These are phyloP conservation scores for Drosophila neocordata DNA, from an alignment of 1,140 invertebrate genomes.

Conservation along the genomic window DNA sequence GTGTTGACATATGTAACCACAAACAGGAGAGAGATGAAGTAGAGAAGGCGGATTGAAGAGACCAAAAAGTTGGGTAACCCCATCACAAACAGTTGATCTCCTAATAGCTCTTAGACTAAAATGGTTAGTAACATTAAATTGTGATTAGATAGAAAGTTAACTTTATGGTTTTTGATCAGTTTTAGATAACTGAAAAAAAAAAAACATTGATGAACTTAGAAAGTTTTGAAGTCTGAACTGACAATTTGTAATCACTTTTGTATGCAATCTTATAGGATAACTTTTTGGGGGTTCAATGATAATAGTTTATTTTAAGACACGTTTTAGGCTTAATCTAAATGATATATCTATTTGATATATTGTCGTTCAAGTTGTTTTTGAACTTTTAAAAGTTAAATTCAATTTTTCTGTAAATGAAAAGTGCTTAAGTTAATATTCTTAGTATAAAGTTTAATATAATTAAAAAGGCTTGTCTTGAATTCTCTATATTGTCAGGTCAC, in stretches of 20 bases:
- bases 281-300: not conserved
- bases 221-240: slow-evolving; percentile 8
- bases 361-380: too few relatives aligned
- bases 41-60: not conserved
- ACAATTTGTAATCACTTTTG: not conserved
- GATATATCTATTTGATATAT: too few relatives aligned
- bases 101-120: slow-evolving; percentile 17
- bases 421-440: too few relatives aligned
- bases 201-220: slow-evolving; percentile 51
- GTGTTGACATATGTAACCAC: slow-evolving; percentile 75
- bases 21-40: not conserved
- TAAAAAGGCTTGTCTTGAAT: too few relatives aligned
- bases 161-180: slow-evolving; percentile 40
- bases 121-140: slow-evolving; percentile 43
- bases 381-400: too few relatives aligned
- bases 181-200: slow-evolving; percentile 37
- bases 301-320: not conserved
- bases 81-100: slow-evolving; percentile 35
- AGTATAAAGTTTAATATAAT: too few relatives aligned
- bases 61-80: slow-evolving; percentile 2
- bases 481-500: too few relatives aligned
- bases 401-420: too few relatives aligned
- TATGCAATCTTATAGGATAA: not conserved
- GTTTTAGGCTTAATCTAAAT: too few relatives aligned
- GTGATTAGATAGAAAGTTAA: slow-evolving; percentile 57